A percentile compares a stretch with the other conserved stretches of the same genome.
Conservation (phyloP, 2,888 invertebrate species). For the Apocheima hispidaria region DNA sequence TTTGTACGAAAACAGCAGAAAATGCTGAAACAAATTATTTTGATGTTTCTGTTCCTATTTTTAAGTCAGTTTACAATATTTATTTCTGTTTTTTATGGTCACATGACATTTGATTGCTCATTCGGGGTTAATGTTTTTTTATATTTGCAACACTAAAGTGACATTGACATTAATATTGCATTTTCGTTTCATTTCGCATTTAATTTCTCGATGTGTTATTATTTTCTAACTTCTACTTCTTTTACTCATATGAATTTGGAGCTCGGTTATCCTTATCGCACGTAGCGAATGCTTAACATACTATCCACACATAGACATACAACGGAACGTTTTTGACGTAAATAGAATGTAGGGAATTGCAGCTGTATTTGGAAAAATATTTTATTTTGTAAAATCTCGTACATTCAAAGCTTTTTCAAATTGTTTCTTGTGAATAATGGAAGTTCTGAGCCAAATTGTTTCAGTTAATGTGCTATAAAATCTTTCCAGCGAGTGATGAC, state of each 20-base stretch:
- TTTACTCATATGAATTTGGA: neutral
- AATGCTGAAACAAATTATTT: too few relatives aligned
- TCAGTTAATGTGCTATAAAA: conserved; percentile 43
- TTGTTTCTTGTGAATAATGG: conserved; percentile 25
- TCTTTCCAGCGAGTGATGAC: conserved; percentile 71
- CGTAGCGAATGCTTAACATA: neutral
- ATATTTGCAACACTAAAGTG: neutral
- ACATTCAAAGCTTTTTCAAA: conserved; percentile 1
- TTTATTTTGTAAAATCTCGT: conserved; percentile 24
- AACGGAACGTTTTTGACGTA: conserved; percentile 15
- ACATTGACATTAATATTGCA: neutral
- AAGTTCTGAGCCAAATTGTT: conserved; percentile 7
- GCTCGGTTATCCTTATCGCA: neutral
- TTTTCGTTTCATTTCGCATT: too few relatives aligned
- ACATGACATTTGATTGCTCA: neutral
- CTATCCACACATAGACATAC: neutral
- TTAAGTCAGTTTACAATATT: neutral
- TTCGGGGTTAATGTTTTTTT: neutral
- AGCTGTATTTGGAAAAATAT: conserved; percentile 32
- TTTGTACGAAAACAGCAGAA: neutral
- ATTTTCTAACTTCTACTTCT: neutral
- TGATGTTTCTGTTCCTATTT: too few relatives aligned
- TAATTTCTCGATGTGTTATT: too few relatives aligned
- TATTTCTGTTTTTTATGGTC: conserved; percentile 2
- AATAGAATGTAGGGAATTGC: conserved; percentile 14